phyloP scores from a whole-genome alignment of 2,888 invertebrate species.

The Dryococelus australis region DNA sequence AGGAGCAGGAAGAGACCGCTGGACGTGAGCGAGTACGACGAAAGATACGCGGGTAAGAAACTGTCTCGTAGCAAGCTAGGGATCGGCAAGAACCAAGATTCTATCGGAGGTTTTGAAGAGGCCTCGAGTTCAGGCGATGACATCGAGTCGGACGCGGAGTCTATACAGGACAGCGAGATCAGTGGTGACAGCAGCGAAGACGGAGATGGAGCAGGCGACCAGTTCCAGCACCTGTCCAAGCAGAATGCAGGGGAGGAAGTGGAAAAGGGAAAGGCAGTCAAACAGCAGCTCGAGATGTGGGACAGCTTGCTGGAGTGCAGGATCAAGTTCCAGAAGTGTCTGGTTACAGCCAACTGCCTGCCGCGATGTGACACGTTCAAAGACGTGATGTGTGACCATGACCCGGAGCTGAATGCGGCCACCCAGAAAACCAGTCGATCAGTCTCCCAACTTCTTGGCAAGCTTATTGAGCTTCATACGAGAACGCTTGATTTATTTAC shows the following conservation, averaged over 20 bases:
- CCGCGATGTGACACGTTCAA: slow-evolving; percentile 69
- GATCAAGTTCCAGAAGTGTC: slow-evolving; percentile 85
- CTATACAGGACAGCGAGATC: slow-evolving; percentile 6
- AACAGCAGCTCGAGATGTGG: slow-evolving; percentile 68
- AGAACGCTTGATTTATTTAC: slow-evolving; percentile 56
- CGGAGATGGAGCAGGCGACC: slow-evolving; percentile 32
- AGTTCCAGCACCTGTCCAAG: slow-evolving; percentile 39
- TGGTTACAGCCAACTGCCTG: slow-evolving; percentile 78
- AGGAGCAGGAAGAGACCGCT: slow-evolving; percentile 73
- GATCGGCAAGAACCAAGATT: neutral
- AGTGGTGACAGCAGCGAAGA: slow-evolving; percentile 38
- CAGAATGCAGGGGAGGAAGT: slow-evolving; percentile 50
- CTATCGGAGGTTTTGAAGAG: neutral
- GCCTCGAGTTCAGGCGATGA: neutral
- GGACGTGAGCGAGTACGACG: slow-evolving; percentile 72
- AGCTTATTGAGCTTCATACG: slow-evolving; percentile 57
- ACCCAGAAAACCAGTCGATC: slow-evolving; percentile 63
- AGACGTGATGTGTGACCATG: slow-evolving; percentile 57
- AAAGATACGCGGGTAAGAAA: slow-evolving; percentile 78
- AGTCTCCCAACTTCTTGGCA: slow-evolving; percentile 67
- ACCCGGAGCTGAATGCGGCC: slow-evolving; percentile 63
- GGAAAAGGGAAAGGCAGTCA: slow-evolving; percentile 53
- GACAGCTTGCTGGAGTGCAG: slow-evolving; percentile 85
- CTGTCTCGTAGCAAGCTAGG: slow-evolving; percentile 49
- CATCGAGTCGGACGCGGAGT: neutral